Base-by-base conservation (phyloP, 35 echinoderm and acorn worm species). In the Diadema setosum region DNA sequence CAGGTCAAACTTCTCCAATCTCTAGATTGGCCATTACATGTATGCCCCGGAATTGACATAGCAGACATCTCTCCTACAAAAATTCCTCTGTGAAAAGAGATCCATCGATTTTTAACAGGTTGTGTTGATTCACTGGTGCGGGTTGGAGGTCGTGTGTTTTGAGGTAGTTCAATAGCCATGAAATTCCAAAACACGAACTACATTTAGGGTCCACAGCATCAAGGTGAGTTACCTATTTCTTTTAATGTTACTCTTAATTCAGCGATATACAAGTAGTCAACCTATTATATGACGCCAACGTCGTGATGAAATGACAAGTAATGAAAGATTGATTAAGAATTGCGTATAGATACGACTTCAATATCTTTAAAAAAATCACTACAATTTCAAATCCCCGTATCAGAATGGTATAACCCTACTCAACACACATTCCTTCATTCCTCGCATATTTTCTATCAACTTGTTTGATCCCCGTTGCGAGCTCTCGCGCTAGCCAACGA, bases 381-480 rank as follows among this genome's bases (percentile, higher is more conserved):
- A n/a, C n/a, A n/a, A n/a, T 11, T 52, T 52, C 48, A 9, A 11
- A 1, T 44, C 73, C 73, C 73, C 44, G 2, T 39, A 25, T n/a
- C 18, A 14, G 0, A 78, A 44, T 78, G 73, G 73, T 78, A 78
- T 78, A 17, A 12, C 39, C 64, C 85, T 30, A 87, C 65, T 86
- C 86, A 83, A 69, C 69, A 82, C 86, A 87, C 93, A 90, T 94
- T 90, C 93, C 93, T 90, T 89, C 93, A 94, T 94, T 94, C 93
- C 87, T 86, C 40, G 64, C 93, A 94, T 94, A 90, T 94, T 94
- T 94, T 94, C 93, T 84, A 84, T 87, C 93, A 94, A 94, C 93
- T 94, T 94, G 93, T 94, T 94, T 94, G 93, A 94, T 94, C 88
- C 81, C 82, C 87, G 87, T 83, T 57, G 67, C 63, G 49, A 64